phyloP scores from a whole-genome alignment of 2,888 invertebrate genomes.

The Prosopocoilus inquinatus region DNA sequence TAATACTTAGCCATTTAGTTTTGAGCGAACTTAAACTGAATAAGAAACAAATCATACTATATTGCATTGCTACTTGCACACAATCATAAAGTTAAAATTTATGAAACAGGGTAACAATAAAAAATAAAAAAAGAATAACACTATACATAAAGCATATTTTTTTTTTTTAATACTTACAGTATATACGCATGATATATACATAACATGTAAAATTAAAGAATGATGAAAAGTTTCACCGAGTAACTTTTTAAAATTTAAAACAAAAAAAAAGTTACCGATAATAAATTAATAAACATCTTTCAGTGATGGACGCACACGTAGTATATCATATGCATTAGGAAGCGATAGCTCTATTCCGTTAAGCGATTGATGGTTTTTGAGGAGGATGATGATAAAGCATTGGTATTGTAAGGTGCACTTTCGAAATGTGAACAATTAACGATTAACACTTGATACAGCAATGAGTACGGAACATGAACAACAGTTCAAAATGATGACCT shows the following conservation, averaged over 20 bases:
- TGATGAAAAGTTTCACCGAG: too few species aligned
- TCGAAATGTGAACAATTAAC: conserved; percentile 1
- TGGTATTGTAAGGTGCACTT: not conserved
- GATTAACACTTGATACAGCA: conserved; percentile 30
- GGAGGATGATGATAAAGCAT: not conserved
- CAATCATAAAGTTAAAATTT: conserved; percentile 1
- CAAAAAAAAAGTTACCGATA: too few species aligned
- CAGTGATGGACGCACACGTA: too few species aligned
- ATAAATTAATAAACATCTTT: too few species aligned
- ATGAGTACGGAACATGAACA: conserved; percentile 39
- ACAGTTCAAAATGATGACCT: conserved; percentile 35
- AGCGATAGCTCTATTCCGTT: too few species aligned
- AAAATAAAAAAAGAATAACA: conserved; percentile 4
- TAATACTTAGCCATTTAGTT: conserved; percentile 1
- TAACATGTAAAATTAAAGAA: too few species aligned
- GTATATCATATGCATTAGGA: too few species aligned
- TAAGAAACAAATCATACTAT: not conserved
- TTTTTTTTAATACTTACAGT: not conserved
- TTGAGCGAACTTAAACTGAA: conserved; percentile 7
- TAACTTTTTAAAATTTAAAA: too few species aligned
- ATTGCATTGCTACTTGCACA: conserved; percentile 13
- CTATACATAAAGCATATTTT: conserved; percentile 5
- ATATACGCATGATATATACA: too few species aligned
- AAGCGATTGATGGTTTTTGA: too few species aligned
- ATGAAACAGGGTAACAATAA: not conserved